A percentile compares a stretch with the other conserved stretches of the same genome.
Evolutionary conservation across 2,113 vertebrate species (phyloP).

Genomic region (Microcebus ravelobensis): DNA sequence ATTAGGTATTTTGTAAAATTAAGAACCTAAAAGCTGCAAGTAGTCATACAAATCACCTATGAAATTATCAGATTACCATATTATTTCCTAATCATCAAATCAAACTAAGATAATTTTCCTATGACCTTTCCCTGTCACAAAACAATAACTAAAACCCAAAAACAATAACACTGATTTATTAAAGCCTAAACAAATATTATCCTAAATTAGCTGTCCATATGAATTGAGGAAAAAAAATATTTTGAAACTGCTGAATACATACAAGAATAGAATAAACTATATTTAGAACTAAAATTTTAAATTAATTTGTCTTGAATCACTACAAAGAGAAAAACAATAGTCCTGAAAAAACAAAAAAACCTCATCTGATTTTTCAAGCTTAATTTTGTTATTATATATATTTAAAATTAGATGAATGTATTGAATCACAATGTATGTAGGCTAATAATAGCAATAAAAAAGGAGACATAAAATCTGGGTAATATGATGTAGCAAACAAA

Average conservation of each 20-base stretch:
- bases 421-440: background rate
- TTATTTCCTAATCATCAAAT: slow-evolving; percentile 3
- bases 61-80: background rate
- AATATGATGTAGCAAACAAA: background rate
- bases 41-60: background rate
- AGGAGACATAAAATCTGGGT: background rate
- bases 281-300: slow-evolving; percentile 35
- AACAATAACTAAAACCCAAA: slow-evolving; percentile 35
- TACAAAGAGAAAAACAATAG: background rate
- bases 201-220: background rate
- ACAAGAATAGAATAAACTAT: background rate
- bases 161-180: background rate
- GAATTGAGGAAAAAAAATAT: background rate
- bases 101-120: background rate
- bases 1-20: slow-evolving; percentile 9
- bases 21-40: background rate
- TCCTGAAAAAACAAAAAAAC: background rate
- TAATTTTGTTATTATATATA: slow-evolving; percentile 1
- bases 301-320: slow-evolving; percentile 6
- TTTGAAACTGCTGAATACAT: slow-evolving; percentile 21
- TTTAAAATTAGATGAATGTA: background rate
- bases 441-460: background rate
- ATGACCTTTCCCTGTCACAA: background rate
- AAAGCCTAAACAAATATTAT: background rate
- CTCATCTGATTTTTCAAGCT: slow-evolving; percentile 24